Conservation (phyloP, 1,140 invertebrate species). For the Doryteuthis pealeii region DNA sequence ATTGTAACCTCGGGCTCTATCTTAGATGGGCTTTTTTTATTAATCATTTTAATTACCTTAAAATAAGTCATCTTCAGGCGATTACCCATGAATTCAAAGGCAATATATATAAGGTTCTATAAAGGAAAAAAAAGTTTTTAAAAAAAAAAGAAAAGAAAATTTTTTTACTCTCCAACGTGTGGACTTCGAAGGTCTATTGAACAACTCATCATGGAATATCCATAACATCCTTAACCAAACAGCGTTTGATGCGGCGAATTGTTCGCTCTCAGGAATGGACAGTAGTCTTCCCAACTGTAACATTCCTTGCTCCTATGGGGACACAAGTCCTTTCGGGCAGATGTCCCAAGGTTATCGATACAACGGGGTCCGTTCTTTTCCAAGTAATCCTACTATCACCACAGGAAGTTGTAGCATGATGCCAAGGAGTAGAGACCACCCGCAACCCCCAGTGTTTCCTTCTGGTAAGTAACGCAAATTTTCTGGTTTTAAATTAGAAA, state of each 20-base stretch:
- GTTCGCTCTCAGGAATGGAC: conserved; percentile 66
- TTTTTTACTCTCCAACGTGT: too few relatives aligned
- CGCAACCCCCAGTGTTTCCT: conserved; percentile 51
- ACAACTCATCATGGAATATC: conserved; percentile 17
- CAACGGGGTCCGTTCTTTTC: conserved; percentile 50
- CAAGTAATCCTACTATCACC: conserved; percentile 41
- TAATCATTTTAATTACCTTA: too few relatives aligned
- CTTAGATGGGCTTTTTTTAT: too few relatives aligned
- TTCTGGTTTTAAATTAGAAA: conserved; percentile 49
- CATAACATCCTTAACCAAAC: conserved; percentile 19
- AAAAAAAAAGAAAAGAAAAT: too few relatives aligned
- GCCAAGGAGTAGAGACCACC: conserved; percentile 46
- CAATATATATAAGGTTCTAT: too few relatives aligned
- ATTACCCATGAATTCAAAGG: too few relatives aligned
- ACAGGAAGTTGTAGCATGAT: conserved; percentile 51
- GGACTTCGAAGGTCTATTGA: too few relatives aligned
- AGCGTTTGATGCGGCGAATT: conserved; percentile 23
- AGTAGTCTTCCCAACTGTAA: conserved; percentile 65
- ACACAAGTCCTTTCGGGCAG: conserved; percentile 81
- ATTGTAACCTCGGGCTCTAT: too few relatives aligned
- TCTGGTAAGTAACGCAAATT: conserved; percentile 51
- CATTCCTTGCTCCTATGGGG: conserved; percentile 79
- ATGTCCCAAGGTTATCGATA: conserved; percentile 67
- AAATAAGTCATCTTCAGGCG: too few relatives aligned
- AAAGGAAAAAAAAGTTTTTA: too few relatives aligned